Evolutionary conservation across 2,888 invertebrate genomes (phyloP), one percentile per base, ranked within the genome.

Genomic region (Cosmopolites sordidus): DNA sequence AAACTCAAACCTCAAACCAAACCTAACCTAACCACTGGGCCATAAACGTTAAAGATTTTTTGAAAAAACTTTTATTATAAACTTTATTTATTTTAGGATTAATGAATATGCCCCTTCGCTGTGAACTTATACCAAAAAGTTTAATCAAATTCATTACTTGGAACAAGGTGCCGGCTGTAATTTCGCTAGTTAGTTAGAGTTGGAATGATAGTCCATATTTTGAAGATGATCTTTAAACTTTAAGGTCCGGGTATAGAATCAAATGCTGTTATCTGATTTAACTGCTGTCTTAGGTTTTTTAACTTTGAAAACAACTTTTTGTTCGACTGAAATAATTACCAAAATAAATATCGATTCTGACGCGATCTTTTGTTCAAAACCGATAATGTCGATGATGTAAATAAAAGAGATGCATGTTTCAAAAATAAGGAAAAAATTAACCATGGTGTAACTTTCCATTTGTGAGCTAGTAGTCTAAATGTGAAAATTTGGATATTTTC

Each of bases 231-330:
- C 62, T 79, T 79, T 16, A 84, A 70, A 16, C 77, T 65, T 48
- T 75, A 75, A 0, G 85, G 85, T 1, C 84, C 84, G 0, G 85
- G 85, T 15, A 85, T 78, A 0, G 83, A 81, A 56, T 84, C 83
- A 65, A 84, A 84, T 0, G 82, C 49, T 22, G 3, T 22, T 8
- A 8, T 5, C 8, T 5, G 8, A 5, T 22, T 22, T 22, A 8
- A 3, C 8, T 22, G 4, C 8, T 5, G 4, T 8, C 3, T 22
- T 8, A 5, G 3, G 22, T 22, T 22, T 8, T 22, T 22, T 22
- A 22, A 22, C 22, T 22, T 22, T 8, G 4, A 8, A 5, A 5
- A 22, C 3, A 22, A 22, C 8, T 22, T 22, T 22, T 8, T 22
- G 3, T 8, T 5, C 22, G 3, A 22, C 22, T 22, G 8, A 22